These are phyloP conservation scores for Malthinus flaveolus DNA, from an alignment of 2,888 invertebrate species.

Conservation along the genomic window DNA sequence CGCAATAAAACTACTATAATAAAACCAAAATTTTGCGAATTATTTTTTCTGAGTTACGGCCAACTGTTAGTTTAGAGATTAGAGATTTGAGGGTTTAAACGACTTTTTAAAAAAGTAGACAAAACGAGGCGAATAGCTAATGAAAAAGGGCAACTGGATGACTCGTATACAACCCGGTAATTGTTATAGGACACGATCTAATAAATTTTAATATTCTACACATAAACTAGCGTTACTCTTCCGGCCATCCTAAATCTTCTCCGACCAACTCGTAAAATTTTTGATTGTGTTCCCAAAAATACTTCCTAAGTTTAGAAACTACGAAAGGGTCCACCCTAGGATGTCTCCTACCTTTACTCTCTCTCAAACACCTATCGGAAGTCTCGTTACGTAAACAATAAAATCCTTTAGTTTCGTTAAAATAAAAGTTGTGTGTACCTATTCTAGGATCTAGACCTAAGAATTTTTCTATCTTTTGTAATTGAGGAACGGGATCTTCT, in stretches of 20 bases:
- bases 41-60: too few species aligned
- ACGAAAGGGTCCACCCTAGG: constrained; percentile 81
- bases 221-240: constrained; percentile 62
- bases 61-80: too few species aligned
- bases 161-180: constrained; percentile 7
- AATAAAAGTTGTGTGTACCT: constrained; percentile 88
- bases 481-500: constrained; percentile 85
- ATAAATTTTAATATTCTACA: constrained; percentile 20
- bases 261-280: constrained; percentile 92
- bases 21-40: too few species aligned
- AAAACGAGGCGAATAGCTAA: too few species aligned
- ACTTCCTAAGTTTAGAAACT: constrained; percentile 77
- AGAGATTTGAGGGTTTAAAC: too few species aligned
- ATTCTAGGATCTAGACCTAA: constrained; percentile 73
- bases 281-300: constrained; percentile 90
- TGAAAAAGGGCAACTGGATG: too few species aligned
- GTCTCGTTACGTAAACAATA: constrained; percentile 88
- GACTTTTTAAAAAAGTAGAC: too few species aligned
- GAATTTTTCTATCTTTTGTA: constrained; percentile 85
- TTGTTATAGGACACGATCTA: constrained; percentile 13
- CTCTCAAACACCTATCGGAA: constrained; percentile 80
- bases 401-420: constrained; percentile 95
- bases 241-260: constrained; percentile 92
- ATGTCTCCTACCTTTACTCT: constrained; percentile 82
- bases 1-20: too few species aligned